These are phyloP conservation scores for Lasioglossum calceatum DNA, from an alignment of 2,888 invertebrate species.

Conservation along the genomic window DNA sequence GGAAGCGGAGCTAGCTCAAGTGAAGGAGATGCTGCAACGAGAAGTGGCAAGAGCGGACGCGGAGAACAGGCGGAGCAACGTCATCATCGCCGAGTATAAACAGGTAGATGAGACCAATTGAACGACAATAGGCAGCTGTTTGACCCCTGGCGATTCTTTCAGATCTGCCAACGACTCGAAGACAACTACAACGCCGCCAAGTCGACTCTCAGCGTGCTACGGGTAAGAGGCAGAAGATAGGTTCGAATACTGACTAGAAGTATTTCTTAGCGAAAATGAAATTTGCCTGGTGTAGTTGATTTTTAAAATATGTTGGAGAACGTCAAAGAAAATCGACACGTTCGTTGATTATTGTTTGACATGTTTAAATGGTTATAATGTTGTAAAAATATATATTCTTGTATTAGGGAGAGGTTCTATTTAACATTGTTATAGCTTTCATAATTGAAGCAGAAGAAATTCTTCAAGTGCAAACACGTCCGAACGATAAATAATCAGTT, in stretches of 20 bases:
- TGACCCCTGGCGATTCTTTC: neutral
- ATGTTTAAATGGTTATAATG: neutral
- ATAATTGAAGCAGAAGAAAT: neutral
- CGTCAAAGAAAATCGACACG: neutral
- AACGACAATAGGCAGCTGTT: neutral
- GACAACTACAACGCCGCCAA: conserved; percentile 90
- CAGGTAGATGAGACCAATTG: conserved; percentile 85
- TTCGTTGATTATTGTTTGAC: too few species aligned
- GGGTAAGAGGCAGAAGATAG: conserved; percentile 85
- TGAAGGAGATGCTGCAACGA: conserved; percentile 91
- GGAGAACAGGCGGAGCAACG: conserved; percentile 90
- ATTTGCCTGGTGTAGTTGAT: neutral
- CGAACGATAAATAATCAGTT: too few species aligned
- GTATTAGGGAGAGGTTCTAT: too few species aligned
- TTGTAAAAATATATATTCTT: too few species aligned
- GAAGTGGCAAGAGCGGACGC: conserved; percentile 91
- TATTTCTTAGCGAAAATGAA: neutral
- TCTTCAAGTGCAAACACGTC: too few species aligned
- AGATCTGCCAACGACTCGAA: conserved; percentile 94
- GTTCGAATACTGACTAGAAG: neutral
- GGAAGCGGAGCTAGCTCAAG: conserved; percentile 88
- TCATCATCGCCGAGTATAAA: conserved; percentile 96
- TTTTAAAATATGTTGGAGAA: neutral
- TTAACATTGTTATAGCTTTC: neutral
- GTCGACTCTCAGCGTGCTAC: conserved; percentile 87